Conservation (phyloP, 1,140 invertebrate species). For the Trichonephila clavipes region DNA sequence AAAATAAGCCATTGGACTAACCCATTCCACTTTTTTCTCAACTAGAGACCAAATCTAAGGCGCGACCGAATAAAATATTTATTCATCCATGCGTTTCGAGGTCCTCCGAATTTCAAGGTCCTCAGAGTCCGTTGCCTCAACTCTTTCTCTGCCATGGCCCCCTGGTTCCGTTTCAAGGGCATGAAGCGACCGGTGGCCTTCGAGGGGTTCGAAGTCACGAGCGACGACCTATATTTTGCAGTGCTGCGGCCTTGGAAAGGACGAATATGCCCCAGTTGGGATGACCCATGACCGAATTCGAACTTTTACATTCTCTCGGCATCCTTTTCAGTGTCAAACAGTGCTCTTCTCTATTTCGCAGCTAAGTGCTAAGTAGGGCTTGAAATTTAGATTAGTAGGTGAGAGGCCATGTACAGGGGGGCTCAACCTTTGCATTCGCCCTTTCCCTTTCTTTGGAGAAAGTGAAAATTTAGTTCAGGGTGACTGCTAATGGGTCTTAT, state of each 20-base stretch:
- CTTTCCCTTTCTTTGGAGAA: neutral
- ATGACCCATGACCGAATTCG: conserved; percentile 16
- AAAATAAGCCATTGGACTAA: no score
- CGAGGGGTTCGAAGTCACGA: neutral
- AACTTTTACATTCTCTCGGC: neutral
- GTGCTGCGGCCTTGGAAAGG: neutral
- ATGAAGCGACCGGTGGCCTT: conserved; percentile 7
- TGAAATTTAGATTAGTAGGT: neutral
- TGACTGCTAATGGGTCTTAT: no score
- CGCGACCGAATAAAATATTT: neutral
- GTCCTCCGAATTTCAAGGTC: neutral
- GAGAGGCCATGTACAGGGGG: neutral
- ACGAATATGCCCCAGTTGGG: neutral
- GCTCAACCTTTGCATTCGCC: neutral
- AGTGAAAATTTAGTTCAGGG: neutral
- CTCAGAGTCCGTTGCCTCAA: neutral
- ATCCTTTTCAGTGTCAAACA: neutral
- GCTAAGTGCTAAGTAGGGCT: neutral
- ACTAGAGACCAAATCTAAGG: neutral
- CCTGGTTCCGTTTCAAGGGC: neutral
- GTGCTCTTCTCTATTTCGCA: neutral
- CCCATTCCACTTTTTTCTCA: no score
- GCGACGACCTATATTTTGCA: neutral
- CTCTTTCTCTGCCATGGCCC: conserved; percentile 17
- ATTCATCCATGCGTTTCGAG: neutral